Percentiles rank a stretch among this genome's conserved stretches.
These are phyloP conservation scores for Pitangus sulphuratus DNA, from an alignment of 2,797 vertebrate species.

Conservation along the genomic window DNA sequence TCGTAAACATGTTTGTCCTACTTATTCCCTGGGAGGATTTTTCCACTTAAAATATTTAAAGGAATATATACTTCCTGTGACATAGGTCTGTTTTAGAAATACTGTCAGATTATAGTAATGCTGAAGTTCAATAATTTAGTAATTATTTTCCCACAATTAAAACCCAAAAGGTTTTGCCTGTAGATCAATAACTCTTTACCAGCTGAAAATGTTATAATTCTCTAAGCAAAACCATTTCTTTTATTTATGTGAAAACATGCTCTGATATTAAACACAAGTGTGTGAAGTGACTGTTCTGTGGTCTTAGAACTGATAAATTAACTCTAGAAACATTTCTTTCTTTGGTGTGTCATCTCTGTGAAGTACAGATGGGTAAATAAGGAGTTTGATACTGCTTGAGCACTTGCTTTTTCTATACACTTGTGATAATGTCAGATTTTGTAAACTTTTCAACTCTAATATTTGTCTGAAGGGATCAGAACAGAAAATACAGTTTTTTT, in stretches of 20 bases:
- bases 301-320: background rate
- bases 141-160: background rate
- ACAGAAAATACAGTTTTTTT: background rate
- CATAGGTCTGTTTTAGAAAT: background rate
- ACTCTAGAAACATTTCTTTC: background rate
- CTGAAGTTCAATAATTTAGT: background rate
- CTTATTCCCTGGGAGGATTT: slow-evolving; percentile 44
- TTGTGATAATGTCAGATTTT: background rate
- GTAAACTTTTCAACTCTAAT: background rate
- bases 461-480: background rate
- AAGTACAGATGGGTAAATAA: background rate
- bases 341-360: background rate
- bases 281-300: background rate
- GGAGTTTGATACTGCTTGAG: background rate
- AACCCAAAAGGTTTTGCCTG: background rate
- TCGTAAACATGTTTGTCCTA: slow-evolving; percentile 62
- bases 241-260: background rate
- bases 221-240: background rate
- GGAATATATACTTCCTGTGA: background rate
- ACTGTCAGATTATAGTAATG: background rate
- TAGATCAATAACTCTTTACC: background rate
- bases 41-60: slow-evolving; percentile 43
- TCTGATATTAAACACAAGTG: rapidly evolving
- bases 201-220: background rate
- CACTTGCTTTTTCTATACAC: background rate